Conservation (phyloP, 2,888 invertebrate genomes). For the Spodoptera picta region DNA sequence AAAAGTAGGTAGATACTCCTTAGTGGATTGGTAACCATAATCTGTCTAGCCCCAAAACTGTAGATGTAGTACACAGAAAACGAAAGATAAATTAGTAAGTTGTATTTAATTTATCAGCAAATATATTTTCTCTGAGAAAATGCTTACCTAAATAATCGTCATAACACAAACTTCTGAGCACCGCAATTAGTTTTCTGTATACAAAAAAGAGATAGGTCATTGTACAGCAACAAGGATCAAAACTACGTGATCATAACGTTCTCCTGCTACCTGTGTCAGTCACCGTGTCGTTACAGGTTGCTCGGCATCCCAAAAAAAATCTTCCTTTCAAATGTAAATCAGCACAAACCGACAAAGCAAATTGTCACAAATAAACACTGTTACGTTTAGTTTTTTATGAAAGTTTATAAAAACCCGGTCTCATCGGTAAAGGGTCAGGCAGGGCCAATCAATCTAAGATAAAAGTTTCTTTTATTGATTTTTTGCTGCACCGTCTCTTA, state of each 20-base stretch:
- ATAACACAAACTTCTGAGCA: no score
- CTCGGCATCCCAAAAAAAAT: conserved; percentile 76
- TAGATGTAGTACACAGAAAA: no score
- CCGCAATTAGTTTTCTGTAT: no score
- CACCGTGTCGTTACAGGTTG: conserved; percentile 86
- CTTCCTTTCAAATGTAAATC: conserved; percentile 87
- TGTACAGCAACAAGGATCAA: conserved; percentile 67
- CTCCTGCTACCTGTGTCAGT: conserved; percentile 82
- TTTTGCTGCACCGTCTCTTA: conserved; percentile 72
- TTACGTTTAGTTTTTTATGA: conserved; percentile 84
- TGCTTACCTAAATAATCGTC: no score
- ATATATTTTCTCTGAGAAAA: no score
- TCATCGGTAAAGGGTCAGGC: conserved; percentile 85
- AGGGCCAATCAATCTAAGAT: conserved; percentile 87
- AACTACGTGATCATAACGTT: conserved; percentile 58
- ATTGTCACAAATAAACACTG: conserved; percentile 89
- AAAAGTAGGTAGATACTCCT: no score
- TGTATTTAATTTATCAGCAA: no score
- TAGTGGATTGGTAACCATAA: no score
- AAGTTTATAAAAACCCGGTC: conserved; percentile 81
- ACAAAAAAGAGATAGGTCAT: not conserved
- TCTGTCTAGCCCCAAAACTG: no score
- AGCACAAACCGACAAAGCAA: conserved; percentile 88
- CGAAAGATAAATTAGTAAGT: no score
- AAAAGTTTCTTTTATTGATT: conserved; percentile 82